phyloP scores from a whole-genome alignment of 2,888 invertebrate species.

The Platycnemis pennipes region DNA sequence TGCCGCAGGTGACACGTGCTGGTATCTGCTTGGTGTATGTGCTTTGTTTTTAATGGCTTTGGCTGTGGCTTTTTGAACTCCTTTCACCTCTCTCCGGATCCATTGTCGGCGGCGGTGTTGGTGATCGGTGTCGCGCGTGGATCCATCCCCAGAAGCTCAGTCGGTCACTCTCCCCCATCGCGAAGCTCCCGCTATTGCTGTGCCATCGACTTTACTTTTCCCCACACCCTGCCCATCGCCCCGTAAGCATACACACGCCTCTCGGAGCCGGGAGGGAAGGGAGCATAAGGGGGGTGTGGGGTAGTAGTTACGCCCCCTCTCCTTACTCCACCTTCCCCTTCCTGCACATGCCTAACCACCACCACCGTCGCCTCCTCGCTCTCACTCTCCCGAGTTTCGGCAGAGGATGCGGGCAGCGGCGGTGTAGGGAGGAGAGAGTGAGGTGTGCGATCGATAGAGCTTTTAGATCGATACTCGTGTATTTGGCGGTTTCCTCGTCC shows the following conservation, averaged over 20 bases:
- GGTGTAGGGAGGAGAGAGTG: constrained; percentile 41
- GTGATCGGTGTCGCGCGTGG: background rate
- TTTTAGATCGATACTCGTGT: constrained; percentile 66
- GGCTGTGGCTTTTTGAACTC: background rate
- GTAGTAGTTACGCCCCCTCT: background rate
- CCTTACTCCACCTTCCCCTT: background rate
- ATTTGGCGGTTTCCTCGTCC: constrained; percentile 58
- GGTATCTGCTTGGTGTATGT: background rate
- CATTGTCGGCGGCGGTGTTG: background rate
- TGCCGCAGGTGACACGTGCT: background rate
- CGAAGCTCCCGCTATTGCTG: background rate
- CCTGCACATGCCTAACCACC: background rate
- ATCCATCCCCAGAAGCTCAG: constrained; percentile 37
- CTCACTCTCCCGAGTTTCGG: background rate
- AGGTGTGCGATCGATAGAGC: constrained; percentile 55
- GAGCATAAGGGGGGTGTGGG: background rate
- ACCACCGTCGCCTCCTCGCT: background rate
- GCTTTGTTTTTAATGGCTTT: background rate
- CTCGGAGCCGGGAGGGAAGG: background rate
- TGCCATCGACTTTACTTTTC: constrained; percentile 57
- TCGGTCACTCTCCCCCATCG: constrained; percentile 47
- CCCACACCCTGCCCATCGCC: constrained; percentile 1
- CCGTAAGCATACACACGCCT: constrained; percentile 21
- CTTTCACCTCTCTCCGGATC: background rate
- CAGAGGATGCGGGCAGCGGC: background rate